These are phyloP conservation scores for Allobates femoralis DNA, from an alignment of 2,797 vertebrate species.

Conservation along the genomic window DNA sequence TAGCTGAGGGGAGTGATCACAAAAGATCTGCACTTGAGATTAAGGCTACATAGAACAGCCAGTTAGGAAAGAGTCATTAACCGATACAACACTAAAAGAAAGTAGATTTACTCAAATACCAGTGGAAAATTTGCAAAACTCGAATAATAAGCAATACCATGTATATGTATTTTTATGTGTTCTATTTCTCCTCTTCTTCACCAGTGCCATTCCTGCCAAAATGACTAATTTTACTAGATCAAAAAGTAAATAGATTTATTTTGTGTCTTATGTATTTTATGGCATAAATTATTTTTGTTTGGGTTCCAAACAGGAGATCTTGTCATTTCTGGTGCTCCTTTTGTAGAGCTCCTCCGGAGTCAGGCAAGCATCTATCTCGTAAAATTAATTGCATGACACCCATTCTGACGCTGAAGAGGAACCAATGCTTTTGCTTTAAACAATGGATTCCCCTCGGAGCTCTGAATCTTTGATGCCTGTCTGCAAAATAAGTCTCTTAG, in stretches of 20 bases:
- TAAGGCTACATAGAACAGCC: too few relatives aligned
- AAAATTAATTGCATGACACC: constrained; percentile 48
- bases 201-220: not conserved
- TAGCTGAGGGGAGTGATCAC: too few relatives aligned
- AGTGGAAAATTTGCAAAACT: too few relatives aligned
- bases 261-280: not conserved
- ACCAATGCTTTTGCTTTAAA: constrained; percentile 44
- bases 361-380: constrained; percentile 38
- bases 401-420: constrained; percentile 44
- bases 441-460: constrained; percentile 44
- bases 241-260: not conserved
- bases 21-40: too few relatives aligned
- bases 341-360: not conserved
- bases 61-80: too few relatives aligned
- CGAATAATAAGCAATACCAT: too few relatives aligned
- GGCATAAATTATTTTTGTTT: constrained; percentile 6
- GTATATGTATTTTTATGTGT: too few relatives aligned
- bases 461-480: constrained; percentile 45
- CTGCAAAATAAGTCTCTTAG: constrained; percentile 44
- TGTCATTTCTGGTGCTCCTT: not conserved
- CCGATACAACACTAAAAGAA: too few relatives aligned
- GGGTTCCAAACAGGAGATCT: constrained; percentile 1
- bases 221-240: not conserved
- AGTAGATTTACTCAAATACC: too few relatives aligned
- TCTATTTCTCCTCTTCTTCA: not conserved